Evolutionary conservation across 2,888 invertebrate genomes (phyloP).

Genomic region (Pantelozetes paolii): DNA sequence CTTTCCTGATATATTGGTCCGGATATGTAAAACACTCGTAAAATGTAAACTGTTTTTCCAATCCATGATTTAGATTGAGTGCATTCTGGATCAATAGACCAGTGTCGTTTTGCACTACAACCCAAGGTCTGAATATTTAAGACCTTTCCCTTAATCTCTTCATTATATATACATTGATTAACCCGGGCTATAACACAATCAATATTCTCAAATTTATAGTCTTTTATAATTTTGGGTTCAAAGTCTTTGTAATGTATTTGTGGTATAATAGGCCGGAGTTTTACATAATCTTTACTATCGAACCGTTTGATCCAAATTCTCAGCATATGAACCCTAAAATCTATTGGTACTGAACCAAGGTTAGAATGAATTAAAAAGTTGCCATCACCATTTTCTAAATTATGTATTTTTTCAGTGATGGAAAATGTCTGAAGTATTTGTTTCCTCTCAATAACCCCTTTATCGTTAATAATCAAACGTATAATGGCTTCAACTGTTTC

Average conservation of each 20-base stretch:
- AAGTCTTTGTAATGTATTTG: slow-evolving; percentile 6
- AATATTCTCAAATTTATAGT: slow-evolving; percentile 35
- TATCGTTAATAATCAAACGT: background rate
- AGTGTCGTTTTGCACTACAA: background rate
- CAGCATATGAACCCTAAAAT: background rate
- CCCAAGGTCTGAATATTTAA: slow-evolving; percentile 29
- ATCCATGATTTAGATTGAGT: background rate
- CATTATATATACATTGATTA: slow-evolving; percentile 19
- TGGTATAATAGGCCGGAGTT: slow-evolving; percentile 10
- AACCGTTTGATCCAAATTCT: slow-evolving; percentile 8
- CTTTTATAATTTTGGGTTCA: slow-evolving; percentile 6
- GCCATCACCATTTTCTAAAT: too few relatives aligned
- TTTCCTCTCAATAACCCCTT: slow-evolving; percentile 27
- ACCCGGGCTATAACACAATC: slow-evolving; percentile 30
- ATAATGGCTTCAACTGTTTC: slow-evolving; percentile 38
- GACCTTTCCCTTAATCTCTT: slow-evolving; percentile 24
- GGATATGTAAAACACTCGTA: slow-evolving; percentile 32
- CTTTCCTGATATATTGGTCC: slow-evolving; percentile 8
- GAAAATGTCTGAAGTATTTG: background rate
- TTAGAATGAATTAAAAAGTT: background rate
- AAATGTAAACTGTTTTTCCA: slow-evolving; percentile 20
- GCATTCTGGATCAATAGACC: background rate
- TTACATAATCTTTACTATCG: background rate
- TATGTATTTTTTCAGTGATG: background rate
- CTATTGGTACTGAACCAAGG: background rate